Conservation (phyloP, 2,113 vertebrate species). For the Hystrix brachyura region DNA sequence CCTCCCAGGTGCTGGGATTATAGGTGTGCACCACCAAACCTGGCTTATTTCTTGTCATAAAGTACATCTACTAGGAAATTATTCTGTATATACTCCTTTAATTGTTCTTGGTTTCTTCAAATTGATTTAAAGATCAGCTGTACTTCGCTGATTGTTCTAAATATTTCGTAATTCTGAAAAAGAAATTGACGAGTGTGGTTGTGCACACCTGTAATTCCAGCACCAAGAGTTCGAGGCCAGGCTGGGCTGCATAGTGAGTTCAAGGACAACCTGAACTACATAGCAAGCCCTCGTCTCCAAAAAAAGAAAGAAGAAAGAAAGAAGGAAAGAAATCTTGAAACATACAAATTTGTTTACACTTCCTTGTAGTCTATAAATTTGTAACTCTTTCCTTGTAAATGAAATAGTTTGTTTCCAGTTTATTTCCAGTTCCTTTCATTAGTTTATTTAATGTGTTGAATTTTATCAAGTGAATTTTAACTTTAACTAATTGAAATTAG, state of each 20-base stretch:
- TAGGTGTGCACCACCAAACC: neutral
- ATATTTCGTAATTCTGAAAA: neutral
- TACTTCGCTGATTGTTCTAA: neutral
- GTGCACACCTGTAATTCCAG: neutral
- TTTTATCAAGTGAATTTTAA: constrained; percentile 4
- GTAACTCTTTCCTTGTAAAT: neutral
- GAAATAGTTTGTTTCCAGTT: neutral
- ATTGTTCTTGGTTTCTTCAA: neutral
- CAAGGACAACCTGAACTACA: neutral
- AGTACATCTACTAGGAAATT: neutral
- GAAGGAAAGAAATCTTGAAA: neutral
- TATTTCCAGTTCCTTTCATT: neutral
- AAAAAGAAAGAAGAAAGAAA: neutral
- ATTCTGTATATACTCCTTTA: neutral
- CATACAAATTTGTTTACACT: neutral
- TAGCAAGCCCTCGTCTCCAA: neutral
- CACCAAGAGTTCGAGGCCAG: neutral
- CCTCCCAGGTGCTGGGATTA: neutral
- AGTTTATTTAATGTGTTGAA: neutral
- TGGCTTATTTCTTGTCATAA: neutral
- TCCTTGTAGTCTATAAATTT: neutral
- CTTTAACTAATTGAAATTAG: neutral
- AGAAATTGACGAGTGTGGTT: neutral
- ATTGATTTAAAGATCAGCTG: neutral
- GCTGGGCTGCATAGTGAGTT: neutral